These are phyloP conservation scores for Okamejei kenojei DNA, from an alignment of 2,797 vertebrate genomes.

Conservation along the genomic window DNA sequence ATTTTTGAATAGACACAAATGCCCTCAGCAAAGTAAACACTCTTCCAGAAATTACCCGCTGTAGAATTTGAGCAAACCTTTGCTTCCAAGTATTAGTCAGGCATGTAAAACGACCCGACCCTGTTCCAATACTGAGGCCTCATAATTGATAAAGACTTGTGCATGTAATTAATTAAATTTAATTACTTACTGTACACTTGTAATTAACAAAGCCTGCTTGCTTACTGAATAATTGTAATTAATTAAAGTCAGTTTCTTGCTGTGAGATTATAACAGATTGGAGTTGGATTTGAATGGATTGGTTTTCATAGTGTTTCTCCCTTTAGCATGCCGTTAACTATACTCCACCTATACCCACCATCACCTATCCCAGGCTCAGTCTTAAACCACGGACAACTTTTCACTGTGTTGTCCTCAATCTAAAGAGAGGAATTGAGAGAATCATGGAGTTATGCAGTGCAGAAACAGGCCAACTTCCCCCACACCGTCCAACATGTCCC, in stretches of 20 bases:
- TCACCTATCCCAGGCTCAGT: background rate
- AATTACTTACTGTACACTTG: slow-evolving; percentile 19
- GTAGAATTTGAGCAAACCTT: background rate
- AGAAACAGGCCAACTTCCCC: too few relatives aligned
- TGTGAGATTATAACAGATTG: slow-evolving; percentile 9
- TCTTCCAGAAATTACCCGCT: background rate
- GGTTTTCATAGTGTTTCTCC: background rate
- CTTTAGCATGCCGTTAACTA: background rate
- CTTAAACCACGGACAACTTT: background rate
- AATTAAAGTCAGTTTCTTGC: slow-evolving; percentile 14
- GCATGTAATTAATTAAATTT: slow-evolving; percentile 15
- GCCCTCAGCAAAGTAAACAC: background rate
- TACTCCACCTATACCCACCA: background rate
- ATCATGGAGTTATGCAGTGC: background rate
- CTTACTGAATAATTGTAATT: slow-evolving; percentile 19
- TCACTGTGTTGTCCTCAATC: background rate
- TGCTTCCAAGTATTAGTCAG: background rate
- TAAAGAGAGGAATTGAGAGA: background rate
- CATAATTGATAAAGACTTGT: slow-evolving; percentile 16
- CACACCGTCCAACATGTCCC: too few relatives aligned
- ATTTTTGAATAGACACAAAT: background rate
- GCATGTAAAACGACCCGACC: background rate
- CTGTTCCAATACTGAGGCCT: background rate
- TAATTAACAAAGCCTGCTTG: slow-evolving; percentile 33
- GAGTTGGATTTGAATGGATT: background rate